Evolutionary conservation across 2,888 invertebrate species (phyloP).

Genomic region (Amiota mariae): DNA sequence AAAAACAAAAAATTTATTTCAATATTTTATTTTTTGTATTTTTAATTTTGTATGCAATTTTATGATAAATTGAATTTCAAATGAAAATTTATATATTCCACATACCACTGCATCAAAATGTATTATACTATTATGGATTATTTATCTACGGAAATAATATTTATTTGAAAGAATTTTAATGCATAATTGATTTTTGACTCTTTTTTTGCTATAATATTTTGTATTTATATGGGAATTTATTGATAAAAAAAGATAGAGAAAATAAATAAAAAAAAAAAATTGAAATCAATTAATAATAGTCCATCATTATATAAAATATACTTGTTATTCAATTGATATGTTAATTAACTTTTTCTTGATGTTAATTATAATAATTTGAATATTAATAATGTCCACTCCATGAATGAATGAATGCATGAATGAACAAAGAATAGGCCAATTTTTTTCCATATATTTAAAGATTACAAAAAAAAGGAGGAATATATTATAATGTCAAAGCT

Average conservation of each 20-base stretch:
- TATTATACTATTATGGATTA: too few relatives aligned
- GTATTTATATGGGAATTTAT: neutral
- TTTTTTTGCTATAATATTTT: too few relatives aligned
- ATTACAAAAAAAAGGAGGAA: too few relatives aligned
- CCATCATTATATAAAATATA: neutral
- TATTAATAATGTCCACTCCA: neutral
- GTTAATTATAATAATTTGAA: slow-evolving; percentile 21
- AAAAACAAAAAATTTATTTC: too few relatives aligned
- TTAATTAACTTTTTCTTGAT: slow-evolving; percentile 24
- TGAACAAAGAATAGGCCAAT: too few relatives aligned
- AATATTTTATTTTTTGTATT: too few relatives aligned
- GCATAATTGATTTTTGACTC: neutral
- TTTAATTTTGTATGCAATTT: slow-evolving; percentile 16
- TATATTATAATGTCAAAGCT: too few relatives aligned
- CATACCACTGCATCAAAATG: too few relatives aligned
- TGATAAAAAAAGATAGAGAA: neutral
- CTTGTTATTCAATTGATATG: slow-evolving; percentile 19
- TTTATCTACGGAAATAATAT: too few relatives aligned
- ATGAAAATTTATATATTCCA: too few relatives aligned
- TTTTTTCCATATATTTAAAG: too few relatives aligned
- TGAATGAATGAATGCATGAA: too few relatives aligned
- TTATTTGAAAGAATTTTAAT: neutral
- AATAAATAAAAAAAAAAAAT: neutral
- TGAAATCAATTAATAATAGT: neutral
- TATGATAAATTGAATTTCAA: slow-evolving; percentile 17